A percentile compares a stretch with the other conserved stretches of the same genome.
Evolutionary conservation across 2,113 vertebrate species (phyloP).

Genomic region (Percopsis transmontana): DNA sequence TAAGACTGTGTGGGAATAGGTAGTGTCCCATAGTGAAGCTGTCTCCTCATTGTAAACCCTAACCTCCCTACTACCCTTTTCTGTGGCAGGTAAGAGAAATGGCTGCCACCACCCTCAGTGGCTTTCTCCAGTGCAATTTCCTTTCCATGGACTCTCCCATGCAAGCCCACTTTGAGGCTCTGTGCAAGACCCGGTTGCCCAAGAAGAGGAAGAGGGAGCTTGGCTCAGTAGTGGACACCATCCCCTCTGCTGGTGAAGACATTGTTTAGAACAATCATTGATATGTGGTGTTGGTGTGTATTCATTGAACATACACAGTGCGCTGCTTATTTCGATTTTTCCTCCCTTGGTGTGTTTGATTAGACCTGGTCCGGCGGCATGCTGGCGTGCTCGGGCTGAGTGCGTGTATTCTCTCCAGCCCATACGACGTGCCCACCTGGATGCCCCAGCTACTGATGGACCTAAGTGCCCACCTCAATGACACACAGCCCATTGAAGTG

Average conservation of each 20-base stretch:
- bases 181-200: constrained; percentile 92
- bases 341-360: constrained; percentile 15
- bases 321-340: constrained; percentile 2
- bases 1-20: not conserved
- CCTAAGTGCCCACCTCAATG: constrained; percentile 94
- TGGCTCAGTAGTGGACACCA: constrained; percentile 82
- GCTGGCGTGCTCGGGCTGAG: constrained; percentile 96
- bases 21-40: not conserved
- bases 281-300: not conserved
- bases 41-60: not conserved
- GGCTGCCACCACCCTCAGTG: constrained; percentile 95
- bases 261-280: not conserved
- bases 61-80: not conserved
- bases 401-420: constrained; percentile 94
- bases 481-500: constrained; percentile 97
- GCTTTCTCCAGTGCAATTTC: constrained; percentile 94
- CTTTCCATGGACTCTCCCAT: constrained; percentile 88
- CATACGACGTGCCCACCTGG: constrained; percentile 96
- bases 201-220: constrained; percentile 89
- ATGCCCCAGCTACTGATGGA: constrained; percentile 98
- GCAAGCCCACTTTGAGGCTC: constrained; percentile 93
- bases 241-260: constrained; percentile 87
- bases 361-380: constrained; percentile 92
- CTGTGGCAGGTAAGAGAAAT: constrained; percentile 90
- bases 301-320: not conserved